Base-by-base conservation (phyloP, 2,888 invertebrate genomes). In the Lithophane ornitopus region DNA sequence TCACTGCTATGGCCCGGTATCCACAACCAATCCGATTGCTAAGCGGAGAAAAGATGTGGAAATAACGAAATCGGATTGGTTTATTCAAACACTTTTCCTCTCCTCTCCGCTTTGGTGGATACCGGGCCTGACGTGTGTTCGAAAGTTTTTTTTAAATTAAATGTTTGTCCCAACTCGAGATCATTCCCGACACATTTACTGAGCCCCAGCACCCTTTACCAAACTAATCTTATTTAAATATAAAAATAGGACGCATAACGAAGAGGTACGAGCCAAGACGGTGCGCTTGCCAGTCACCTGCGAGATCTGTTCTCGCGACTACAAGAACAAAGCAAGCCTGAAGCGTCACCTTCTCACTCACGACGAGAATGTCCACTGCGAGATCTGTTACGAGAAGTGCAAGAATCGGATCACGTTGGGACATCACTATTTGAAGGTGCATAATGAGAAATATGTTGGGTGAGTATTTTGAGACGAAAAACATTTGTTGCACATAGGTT, bases 341-440 rank as follows among this genome's bases (percentile, higher is more conserved):
- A 82, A 85, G 70, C 85, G 91, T 0, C 93, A 93, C 62, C 84
- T 92, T 11, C 68, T 77, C n/a, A 86, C 88, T 4, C 92, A 93
- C 82, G 85, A 81, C 11, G 76, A 68, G n/a, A 73, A 82, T n/a
- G 80, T 85, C 22, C 59, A 78, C 26, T 92, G 92, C 80, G 70
- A 74, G 14, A 79, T 83, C 2, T 92, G 92, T 76, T 71, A 63
- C 54, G 74, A 82, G 54, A 74, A 70, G 16, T 92, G 86, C 84
- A 86, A 85, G 78, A 90, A 89, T 72, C 70, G 82, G 4, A 86
- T 88, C 49, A 85, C 86, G 26, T 54, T 93, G 46, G 76, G 85
- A 0, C 74, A 85, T 28, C 93, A 93, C 74, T 81, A 84, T 49
- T 65, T 88, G 62, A 87, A 87, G 16, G 88, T 84, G 11, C 92